Percentiles rank a stretch among this genome's conserved stretches.
These are phyloP conservation scores for Muscidifurax raptorellus DNA, from an alignment of 1,140 invertebrate species.

Conservation along the genomic window DNA sequence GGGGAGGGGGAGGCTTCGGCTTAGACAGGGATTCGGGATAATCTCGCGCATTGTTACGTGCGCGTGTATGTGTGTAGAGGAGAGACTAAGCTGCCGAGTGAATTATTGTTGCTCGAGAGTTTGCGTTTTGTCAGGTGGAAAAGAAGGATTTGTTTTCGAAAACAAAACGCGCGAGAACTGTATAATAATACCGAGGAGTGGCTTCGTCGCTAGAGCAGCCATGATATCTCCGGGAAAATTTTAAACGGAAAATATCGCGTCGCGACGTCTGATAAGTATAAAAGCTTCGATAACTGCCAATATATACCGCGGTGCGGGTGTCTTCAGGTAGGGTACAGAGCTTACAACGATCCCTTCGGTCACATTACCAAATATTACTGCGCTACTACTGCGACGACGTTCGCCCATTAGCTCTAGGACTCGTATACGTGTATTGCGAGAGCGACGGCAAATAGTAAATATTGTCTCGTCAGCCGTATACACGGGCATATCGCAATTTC, in stretches of 20 bases:
- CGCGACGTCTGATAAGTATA: too few relatives aligned
- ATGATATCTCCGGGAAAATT: too few relatives aligned
- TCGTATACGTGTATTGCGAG: too few relatives aligned
- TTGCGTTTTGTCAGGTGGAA: not conserved
- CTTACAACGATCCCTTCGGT: not conserved
- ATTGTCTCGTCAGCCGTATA: not conserved
- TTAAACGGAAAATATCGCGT: too few relatives aligned
- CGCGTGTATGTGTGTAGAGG: not conserved
- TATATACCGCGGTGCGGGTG: too few relatives aligned
- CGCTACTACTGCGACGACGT: not conserved
- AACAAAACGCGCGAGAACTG: not conserved
- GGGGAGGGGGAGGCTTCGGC: not conserved
- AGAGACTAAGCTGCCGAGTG: not conserved
- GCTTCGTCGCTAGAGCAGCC: not conserved
- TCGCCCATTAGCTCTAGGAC: not conserved
- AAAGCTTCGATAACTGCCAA: too few relatives aligned
- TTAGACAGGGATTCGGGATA: not conserved
- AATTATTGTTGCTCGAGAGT: not conserved
- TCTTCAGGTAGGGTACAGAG: not conserved
- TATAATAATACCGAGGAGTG: not conserved
- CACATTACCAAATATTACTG: not conserved
- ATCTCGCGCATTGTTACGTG: constrained; percentile 22
- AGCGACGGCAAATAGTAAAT: not conserved
- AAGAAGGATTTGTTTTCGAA: not conserved
- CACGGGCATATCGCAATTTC: not conserved